Percentiles rank a stretch among this genome's conserved stretches.
Evolutionary conservation across 2,113 vertebrate genomes (phyloP).

Genomic region (Sakesphorus luctuosus): DNA sequence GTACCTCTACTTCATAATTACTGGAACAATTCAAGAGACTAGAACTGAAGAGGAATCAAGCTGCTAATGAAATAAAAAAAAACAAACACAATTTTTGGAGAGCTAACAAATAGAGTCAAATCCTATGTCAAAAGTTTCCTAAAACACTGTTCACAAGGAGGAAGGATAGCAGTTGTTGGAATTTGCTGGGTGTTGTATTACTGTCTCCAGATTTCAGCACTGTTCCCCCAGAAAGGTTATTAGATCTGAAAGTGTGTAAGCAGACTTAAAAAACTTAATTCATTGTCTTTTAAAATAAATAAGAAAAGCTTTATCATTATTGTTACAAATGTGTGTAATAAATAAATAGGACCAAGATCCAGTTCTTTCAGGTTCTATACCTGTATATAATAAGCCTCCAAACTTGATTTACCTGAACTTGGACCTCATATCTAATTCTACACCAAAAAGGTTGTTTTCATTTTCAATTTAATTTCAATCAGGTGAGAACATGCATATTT

Average conservation of each 20-base stretch:
- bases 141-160: background rate
- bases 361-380: background rate
- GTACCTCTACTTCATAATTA: slow-evolving; percentile 57
- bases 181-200: background rate
- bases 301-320: background rate
- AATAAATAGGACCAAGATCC: background rate
- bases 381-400: background rate
- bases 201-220: background rate
- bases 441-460: background rate
- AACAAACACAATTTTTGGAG: background rate
- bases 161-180: background rate
- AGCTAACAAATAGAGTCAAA: slow-evolving; percentile 3
- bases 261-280: background rate
- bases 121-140: background rate
- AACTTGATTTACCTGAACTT: background rate
- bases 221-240: background rate
- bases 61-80: background rate
- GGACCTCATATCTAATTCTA: background rate
- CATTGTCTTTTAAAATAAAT: background rate
- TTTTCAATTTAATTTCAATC: background rate
- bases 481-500: background rate
- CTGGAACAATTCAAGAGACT: slow-evolving; percentile 10
- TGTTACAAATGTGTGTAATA: background rate
- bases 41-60: slow-evolving; percentile 51
- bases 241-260: background rate